Evolutionary conservation across 2,797 vertebrate genomes (phyloP).

Genomic region (Halcyon leucocephala): DNA sequence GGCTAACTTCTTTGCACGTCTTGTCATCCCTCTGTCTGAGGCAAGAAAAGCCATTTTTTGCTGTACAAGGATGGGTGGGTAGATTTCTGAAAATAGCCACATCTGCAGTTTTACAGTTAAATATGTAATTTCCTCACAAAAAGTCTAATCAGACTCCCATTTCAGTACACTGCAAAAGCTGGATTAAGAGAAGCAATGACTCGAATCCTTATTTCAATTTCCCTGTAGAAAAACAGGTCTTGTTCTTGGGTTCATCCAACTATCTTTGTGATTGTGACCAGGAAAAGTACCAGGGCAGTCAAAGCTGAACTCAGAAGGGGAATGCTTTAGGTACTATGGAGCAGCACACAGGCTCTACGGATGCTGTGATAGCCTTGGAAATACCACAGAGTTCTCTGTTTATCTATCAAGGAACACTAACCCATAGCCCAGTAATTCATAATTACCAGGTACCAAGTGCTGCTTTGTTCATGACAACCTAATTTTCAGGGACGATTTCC

Average conservation of each 20-base stretch:
- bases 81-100: slow-evolving; percentile 22
- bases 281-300: background rate
- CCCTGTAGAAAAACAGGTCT: background rate
- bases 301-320: background rate
- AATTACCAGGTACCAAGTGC: background rate
- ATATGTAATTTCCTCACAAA: slow-evolving; percentile 30
- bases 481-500: background rate
- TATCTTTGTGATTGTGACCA: background rate
- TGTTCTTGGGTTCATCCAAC: background rate
- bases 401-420: background rate
- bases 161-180: background rate
- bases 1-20: background rate
- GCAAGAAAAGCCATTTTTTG: background rate
- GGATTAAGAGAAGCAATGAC: background rate
- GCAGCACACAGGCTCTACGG: background rate
- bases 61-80: background rate
- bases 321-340: background rate
- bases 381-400: background rate
- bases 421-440: background rate
- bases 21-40: background rate
- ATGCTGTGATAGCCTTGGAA: background rate
- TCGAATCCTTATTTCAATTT: background rate
- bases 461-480: background rate
- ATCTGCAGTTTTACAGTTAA: slow-evolving; percentile 22
- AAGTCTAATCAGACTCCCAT: background rate